Conservation (phyloP, 2,113 vertebrate species). For the Panthera leo region DNA sequence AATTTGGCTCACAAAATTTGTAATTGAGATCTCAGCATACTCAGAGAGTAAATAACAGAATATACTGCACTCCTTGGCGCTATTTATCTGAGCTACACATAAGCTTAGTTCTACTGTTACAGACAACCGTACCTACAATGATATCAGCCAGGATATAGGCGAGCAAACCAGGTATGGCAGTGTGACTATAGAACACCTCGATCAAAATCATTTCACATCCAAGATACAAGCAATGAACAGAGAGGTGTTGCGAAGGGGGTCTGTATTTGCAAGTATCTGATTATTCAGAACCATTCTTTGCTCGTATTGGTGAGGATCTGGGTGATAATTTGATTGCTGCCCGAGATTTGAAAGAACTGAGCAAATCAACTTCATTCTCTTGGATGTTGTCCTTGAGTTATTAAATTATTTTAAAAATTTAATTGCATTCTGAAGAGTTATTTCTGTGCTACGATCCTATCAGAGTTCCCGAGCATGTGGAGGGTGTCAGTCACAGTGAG, state of each 20-base stretch:
- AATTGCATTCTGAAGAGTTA: constrained; percentile 1
- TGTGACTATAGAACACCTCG: background rate
- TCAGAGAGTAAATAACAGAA: constrained; percentile 28
- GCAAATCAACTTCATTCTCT: constrained; percentile 50
- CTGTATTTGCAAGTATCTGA: background rate
- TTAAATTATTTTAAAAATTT: constrained; percentile 44
- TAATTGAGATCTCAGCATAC: background rate
- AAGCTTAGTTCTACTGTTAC: background rate
- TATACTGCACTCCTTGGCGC: background rate
- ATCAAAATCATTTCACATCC: background rate
- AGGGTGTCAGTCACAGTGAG: background rate
- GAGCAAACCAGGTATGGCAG: background rate
- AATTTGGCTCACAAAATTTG: background rate
- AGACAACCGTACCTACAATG: background rate
- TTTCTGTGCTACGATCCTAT: constrained; percentile 5
- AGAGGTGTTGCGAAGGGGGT: background rate
- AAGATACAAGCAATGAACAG: background rate
- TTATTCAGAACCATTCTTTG: constrained; percentile 33
- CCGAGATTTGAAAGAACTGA: constrained; percentile 37
- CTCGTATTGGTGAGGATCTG: constrained; percentile 12
- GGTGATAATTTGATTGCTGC: constrained; percentile 12
- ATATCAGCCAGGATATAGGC: background rate
- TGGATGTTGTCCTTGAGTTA: constrained; percentile 31
- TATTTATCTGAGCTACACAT: background rate
- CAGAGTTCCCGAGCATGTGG: background rate